Base-by-base conservation (phyloP, 2,113 vertebrate genomes). In the Salvelinus namaycush region DNA sequence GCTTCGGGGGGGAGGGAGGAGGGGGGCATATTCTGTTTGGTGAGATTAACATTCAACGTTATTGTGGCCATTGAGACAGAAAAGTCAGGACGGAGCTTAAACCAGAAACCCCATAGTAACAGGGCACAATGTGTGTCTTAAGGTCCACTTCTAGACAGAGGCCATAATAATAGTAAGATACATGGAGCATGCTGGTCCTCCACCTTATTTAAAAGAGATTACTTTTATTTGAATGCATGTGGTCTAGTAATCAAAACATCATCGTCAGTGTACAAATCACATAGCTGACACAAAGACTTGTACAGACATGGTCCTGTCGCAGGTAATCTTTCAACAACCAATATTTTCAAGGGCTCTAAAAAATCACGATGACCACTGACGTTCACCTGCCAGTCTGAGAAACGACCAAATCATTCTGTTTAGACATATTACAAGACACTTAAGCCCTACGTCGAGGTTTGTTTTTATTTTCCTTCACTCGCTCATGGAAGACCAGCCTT, bases 401-500 rank as follows among this genome's bases (percentile, higher is more conserved):
- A 62, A 9, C 7, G 1, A 44, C 39, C 39, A 44, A 20, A n/a
- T 8, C 18, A 62, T 44, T 44, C 39, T 11, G 39, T 44, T 44
- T 44, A 44, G 39, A 81, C 51, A 68, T 48, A 54, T 62, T 82
- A 77, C 77, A 75, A 72, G 65, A 51, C 73, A 76, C 39, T 72
- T 75, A 68, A 77, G 71, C 77, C 44, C 49, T 83, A 78, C 83
- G 70, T 87, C 80, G 87, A 87, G 68, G 84, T 88, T 92, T 90
- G 88, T 91, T 92, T 90, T 85, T 91, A 86, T 91, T 93, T 91
- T 91, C 26, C 91, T 88, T 83, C 81, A 73, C 86, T 88, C 85
- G 87, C 84, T 90, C 85, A 92, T 91, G 92, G 92, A 93, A 94
- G 34, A 88, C 89, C 87, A 87, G 83, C 86, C 83, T 90, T 26